phyloP scores from a whole-genome alignment of 2,888 invertebrate species.

The Scaptomyza caliginosa region DNA sequence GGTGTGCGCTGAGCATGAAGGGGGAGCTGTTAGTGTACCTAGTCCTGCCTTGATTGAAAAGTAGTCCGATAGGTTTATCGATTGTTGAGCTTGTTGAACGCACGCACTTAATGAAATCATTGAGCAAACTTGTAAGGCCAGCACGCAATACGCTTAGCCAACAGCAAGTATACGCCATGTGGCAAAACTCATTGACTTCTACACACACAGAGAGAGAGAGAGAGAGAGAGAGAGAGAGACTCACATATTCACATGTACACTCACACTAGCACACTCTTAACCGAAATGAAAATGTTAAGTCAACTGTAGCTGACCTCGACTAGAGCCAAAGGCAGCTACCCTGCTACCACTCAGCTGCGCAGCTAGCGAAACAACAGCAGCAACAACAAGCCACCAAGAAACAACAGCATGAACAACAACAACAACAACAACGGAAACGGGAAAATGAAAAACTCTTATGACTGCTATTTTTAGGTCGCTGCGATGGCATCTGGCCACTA shows the following conservation, averaged over 20 bases:
- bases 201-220: constrained; percentile 6
- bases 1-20: not conserved
- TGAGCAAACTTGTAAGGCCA: constrained; percentile 43
- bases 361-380: constrained; percentile 16
- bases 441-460: constrained; percentile 40
- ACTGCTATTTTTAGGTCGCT: constrained; percentile 61
- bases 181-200: constrained; percentile 74
- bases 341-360: constrained; percentile 8
- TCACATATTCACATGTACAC: not conserved
- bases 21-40: not conserved
- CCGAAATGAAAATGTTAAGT: constrained; percentile 76
- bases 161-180: constrained; percentile 70
- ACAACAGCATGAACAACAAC: constrained; percentile 1
- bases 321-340: constrained; percentile 26
- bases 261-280: constrained; percentile 22
- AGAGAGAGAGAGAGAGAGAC: too few relatives aligned
- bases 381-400: not conserved
- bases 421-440: constrained; percentile 8
- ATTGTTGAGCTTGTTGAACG: constrained; percentile 44
- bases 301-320: constrained; percentile 74
- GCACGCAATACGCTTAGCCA: constrained; percentile 47
- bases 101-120: constrained; percentile 71
- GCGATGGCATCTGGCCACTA: constrained; percentile 33
- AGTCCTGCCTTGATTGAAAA: constrained; percentile 36
- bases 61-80: constrained; percentile 47